Evolutionary conservation across 2,113 vertebrate genomes (phyloP).

Genomic region (Hippopotamus amphibius): DNA sequence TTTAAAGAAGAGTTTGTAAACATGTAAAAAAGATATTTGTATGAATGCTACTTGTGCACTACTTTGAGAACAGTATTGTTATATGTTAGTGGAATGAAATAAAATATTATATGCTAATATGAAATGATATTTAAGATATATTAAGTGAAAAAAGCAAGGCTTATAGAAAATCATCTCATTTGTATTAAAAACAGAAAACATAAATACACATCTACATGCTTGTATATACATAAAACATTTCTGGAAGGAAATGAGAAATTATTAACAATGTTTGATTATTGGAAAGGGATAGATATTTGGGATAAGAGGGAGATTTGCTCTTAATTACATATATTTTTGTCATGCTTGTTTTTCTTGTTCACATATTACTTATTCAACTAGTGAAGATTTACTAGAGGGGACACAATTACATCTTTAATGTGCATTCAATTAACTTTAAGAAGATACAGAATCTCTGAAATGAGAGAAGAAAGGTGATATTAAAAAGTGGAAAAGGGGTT

Average conservation of each 20-base stretch:
- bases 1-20: neutral
- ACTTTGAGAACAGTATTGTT: neutral
- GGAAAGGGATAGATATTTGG: neutral
- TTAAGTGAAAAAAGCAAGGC: neutral
- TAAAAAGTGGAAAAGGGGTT: neutral
- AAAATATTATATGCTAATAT: neutral
- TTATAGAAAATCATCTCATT: neutral
- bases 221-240: neutral
- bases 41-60: neutral
- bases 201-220: neutral
- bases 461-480: neutral
- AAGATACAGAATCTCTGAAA: neutral
- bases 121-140: neutral
- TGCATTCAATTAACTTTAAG: neutral
- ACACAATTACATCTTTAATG: constrained; percentile 28
- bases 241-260: constrained; percentile 21
- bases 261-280: constrained; percentile 3
- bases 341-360: neutral
- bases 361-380: constrained; percentile 3
- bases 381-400: neutral
- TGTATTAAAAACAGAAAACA: constrained; percentile 20
- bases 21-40: neutral
- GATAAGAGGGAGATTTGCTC: neutral
- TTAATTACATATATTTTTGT: neutral
- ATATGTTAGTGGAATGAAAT: constrained; percentile 7